Conservation (phyloP, 1,140 invertebrate species). For the Platyscapa corneri region DNA sequence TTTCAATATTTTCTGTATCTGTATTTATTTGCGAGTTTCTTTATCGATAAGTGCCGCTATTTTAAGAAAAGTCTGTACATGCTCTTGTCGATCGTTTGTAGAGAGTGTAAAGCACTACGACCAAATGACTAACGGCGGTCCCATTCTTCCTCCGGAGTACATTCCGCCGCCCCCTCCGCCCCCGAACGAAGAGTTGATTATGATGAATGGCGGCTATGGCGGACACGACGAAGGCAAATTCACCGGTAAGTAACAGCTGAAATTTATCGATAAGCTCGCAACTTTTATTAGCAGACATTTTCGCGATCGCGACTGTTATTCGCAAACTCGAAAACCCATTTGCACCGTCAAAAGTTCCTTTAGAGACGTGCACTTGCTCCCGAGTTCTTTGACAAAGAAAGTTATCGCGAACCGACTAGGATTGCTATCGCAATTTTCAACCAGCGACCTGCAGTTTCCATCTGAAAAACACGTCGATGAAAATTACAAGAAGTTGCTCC, state of each 20-base stretch:
- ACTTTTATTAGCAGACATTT: too few relatives aligned
- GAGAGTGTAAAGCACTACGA: conserved; percentile 61
- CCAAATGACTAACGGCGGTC: conserved; percentile 56
- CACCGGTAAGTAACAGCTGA: conserved; percentile 54
- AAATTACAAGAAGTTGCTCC: too few relatives aligned
- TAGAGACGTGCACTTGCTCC: too few relatives aligned
- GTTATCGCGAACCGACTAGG: too few relatives aligned
- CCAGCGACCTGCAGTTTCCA: too few relatives aligned
- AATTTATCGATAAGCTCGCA: not conserved
- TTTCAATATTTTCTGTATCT: too few relatives aligned
- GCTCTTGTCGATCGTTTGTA: conserved; percentile 30
- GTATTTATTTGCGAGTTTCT: not conserved
- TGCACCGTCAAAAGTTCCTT: too few relatives aligned
- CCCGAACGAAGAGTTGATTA: conserved; percentile 58
- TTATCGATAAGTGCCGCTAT: not conserved
- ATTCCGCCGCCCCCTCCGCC: conserved; percentile 67
- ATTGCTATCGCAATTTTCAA: not conserved
- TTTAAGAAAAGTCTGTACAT: not conserved
- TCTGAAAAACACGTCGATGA: too few relatives aligned
- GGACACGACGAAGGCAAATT: conserved; percentile 68
- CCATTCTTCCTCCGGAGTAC: conserved; percentile 67
- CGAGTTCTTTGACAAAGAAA: too few relatives aligned
- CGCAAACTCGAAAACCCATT: too few relatives aligned
- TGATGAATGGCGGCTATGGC: conserved; percentile 65
- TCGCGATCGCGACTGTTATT: too few relatives aligned